Conservation (phyloP, 2,113 vertebrate species). For the Drymodes brunneopygia region DNA sequence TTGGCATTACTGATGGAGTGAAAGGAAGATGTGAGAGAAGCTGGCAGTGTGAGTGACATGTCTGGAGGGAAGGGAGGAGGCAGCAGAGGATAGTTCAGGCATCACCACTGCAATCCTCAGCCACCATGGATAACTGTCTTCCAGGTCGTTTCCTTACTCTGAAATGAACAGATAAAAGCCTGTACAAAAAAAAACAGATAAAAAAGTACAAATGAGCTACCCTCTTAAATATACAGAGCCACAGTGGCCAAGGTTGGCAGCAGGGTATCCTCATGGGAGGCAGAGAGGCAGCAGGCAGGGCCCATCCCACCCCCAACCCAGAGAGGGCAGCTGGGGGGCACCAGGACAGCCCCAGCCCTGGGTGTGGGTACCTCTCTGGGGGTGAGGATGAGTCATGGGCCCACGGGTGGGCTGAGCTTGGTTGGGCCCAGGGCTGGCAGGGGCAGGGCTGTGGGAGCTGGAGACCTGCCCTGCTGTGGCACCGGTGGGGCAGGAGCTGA, state of each 20-base stretch:
- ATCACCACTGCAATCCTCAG: neutral
- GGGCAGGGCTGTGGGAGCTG: neutral
- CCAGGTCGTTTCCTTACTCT: neutral
- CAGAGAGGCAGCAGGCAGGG: neutral
- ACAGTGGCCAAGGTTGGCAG: neutral
- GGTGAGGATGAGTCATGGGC: fast-evolving
- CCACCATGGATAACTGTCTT: neutral
- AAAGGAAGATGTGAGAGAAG: neutral
- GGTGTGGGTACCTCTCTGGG: neutral
- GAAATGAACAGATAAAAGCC: neutral
- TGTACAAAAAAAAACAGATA: no score
- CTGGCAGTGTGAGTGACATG: neutral
- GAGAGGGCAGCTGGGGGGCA: neutral
- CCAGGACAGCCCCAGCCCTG: neutral
- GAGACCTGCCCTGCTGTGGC: fast-evolving
- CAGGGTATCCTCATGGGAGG: fast-evolving
- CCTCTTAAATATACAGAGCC: fast-evolving
- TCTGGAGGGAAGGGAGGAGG: neutral
- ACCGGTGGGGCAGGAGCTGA: fast-evolving
- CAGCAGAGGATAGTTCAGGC: neutral
- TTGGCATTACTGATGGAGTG: neutral
- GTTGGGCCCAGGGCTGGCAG: fast-evolving
- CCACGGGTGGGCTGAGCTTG: fast-evolving
- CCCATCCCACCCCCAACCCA: neutral
- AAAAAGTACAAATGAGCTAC: neutral